Evolutionary conservation across 2,113 vertebrate genomes (phyloP), one percentile per base, ranked within the genome.

Genomic region (Carlito syrichta): DNA sequence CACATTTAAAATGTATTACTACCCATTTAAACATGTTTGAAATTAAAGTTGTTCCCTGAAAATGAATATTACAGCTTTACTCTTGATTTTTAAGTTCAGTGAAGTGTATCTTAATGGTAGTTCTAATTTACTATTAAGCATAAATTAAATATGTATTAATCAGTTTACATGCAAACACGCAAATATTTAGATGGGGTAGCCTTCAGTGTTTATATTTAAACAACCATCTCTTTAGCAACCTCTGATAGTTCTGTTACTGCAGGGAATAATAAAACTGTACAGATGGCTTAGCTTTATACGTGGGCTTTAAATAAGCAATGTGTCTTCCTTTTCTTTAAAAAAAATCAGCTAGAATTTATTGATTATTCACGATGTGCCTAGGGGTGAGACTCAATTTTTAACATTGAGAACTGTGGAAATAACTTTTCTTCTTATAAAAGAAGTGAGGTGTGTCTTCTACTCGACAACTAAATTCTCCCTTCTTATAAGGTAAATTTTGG

Each of bases 181-280:
- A 77, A 82, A 89, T 95, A 25, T 91, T 96, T 84, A 89, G 63
- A 92, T 71, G 62, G 25, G 54, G 35, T 86, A 74, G 74, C 10
- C 84, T 96, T 95, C 74, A 95, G 35, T 77, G 60, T 87, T 94
- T 86, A 60, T 86, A 82, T 85, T 94, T 96, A 95, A 98, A 84
- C 56, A 97, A 86, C 10, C 25, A 83, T 89, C 35, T 95, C 50
- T 93, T 91, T 89, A 94, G 62, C 35, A 69, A 54, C 86, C 45
- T 14, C 19, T 79, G 93, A 87, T 86, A 52, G 38, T 71, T 58
- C 68, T 77, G 54, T 89, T 74, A 91, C 95, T 8, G 1, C 63
- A 86, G 77, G 50, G 52, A 93, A 78, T 50, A 87, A 86, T 96
- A 93, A 91, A 91, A 63, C 19, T 38, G 8, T 93, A 87, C 92